These are phyloP conservation scores for Seriola dumerili DNA, from an alignment of 2,113 vertebrate species.

Conservation along the genomic window DNA sequence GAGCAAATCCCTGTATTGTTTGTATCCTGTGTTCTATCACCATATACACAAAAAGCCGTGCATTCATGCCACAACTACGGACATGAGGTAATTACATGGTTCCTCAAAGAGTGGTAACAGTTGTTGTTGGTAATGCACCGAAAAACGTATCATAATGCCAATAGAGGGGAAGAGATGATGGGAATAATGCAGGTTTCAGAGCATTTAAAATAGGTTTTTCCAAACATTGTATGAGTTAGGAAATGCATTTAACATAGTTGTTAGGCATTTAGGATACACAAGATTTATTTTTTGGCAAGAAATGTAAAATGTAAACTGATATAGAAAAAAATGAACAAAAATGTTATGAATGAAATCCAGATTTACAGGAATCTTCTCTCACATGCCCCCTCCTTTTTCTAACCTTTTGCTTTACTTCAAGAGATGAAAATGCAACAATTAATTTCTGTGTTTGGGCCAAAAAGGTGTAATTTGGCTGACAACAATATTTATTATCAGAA, in stretches of 20 bases:
- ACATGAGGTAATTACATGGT: not conserved
- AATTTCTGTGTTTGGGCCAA: not conserved
- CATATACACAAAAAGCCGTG: not conserved
- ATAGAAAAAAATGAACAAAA: not conserved
- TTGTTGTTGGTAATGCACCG: not conserved
- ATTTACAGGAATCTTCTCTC: not conserved
- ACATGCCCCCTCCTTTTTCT: not conserved
- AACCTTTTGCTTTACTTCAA: not conserved
- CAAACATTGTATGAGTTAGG: not conserved
- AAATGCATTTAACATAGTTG: not conserved
- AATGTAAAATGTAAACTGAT: not conserved
- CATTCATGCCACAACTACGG: not conserved
- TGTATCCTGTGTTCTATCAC: not conserved
- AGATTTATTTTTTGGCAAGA: not conserved
- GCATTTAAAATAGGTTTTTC: not conserved
- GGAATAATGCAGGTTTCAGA: not conserved
- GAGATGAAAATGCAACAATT: not conserved
- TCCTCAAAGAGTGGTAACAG: not conserved
- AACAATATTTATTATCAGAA: slow-evolving; percentile 5
- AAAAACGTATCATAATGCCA: not conserved
- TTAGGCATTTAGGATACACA: not conserved
- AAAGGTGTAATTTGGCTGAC: slow-evolving; percentile 5
- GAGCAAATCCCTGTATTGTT: not conserved
- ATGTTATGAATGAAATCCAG: not conserved
- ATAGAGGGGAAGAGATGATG: not conserved